Percentiles rank a stretch among this genome's conserved stretches.
Conservation (phyloP, 2,113 vertebrate genomes). For the Varanus salvator region DNA sequence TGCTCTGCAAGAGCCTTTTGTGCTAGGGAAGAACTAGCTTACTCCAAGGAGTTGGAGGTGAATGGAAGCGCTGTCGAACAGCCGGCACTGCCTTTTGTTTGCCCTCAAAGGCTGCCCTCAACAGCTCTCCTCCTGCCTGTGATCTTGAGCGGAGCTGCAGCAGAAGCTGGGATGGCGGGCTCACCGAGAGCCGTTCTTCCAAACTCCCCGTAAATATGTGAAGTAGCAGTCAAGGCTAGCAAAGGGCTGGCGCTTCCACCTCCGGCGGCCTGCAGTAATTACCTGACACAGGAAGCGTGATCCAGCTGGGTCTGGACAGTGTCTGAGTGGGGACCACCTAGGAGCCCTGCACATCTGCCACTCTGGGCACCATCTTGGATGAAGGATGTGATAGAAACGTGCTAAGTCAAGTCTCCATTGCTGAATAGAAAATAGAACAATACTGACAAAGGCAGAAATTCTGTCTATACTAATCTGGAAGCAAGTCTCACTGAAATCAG, state of each 20-base stretch:
- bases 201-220: background rate
- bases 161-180: background rate
- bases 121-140: background rate
- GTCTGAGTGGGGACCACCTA: background rate
- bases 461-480: background rate
- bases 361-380: background rate
- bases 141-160: too few relatives aligned
- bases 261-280: background rate
- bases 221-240: background rate
- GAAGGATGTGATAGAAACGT: background rate
- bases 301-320: background rate
- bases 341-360: too few relatives aligned
- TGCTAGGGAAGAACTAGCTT: background rate
- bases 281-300: background rate
- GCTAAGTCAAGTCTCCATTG: background rate
- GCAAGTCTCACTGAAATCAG: background rate
- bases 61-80: background rate
- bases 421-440: background rate
- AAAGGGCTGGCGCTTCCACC: background rate
- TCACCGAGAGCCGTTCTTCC: background rate
- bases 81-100: background rate
- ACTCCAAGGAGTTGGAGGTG: background rate
- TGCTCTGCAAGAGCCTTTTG: background rate
- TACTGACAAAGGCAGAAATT: background rate
- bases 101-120: background rate